Evolutionary conservation across 2,888 invertebrate species (phyloP).

Genomic region (Nyleta sp.): DNA sequence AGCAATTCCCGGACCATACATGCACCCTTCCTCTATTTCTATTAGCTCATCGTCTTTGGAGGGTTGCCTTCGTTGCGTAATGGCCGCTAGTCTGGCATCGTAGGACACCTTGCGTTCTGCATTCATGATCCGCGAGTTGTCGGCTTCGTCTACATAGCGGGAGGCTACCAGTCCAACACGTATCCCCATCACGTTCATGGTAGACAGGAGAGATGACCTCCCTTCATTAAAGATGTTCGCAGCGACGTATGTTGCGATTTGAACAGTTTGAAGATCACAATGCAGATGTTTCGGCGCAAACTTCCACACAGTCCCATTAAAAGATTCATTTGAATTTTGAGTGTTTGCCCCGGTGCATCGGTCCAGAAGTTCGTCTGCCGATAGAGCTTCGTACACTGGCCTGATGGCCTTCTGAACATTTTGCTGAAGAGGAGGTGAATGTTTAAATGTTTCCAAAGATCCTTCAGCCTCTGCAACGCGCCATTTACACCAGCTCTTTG

Average conservation of each 20-base stretch:
- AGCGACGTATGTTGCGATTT: slow-evolving; percentile 64
- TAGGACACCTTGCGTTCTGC: slow-evolving; percentile 62
- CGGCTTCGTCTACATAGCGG: slow-evolving; percentile 16
- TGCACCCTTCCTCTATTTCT: slow-evolving; percentile 14
- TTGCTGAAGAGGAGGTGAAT: slow-evolving; percentile 29
- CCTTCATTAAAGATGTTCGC: slow-evolving; percentile 59
- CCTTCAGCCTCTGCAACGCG: slow-evolving; percentile 50
- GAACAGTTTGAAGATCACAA: slow-evolving; percentile 54
- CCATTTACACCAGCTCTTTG: slow-evolving; percentile 66
- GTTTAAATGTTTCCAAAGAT: slow-evolving; percentile 42
- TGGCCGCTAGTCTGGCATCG: slow-evolving; percentile 35
- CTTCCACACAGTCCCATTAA: slow-evolving; percentile 73
- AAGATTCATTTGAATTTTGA: slow-evolving; percentile 75
- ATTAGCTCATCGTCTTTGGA: slow-evolving; percentile 2
- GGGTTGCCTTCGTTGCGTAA: slow-evolving; percentile 12
- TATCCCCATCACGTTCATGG: slow-evolving; percentile 13
- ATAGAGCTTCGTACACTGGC: slow-evolving; percentile 46
- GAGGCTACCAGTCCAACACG: slow-evolving; percentile 1
- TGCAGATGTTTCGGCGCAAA: slow-evolving; percentile 68
- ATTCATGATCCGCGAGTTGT: slow-evolving; percentile 1
- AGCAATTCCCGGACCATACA: slow-evolving; percentile 9
- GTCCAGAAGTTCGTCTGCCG: slow-evolving; percentile 69
- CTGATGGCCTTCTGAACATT: slow-evolving; percentile 35
- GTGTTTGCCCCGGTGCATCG: slow-evolving; percentile 69
- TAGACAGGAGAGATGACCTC: not conserved